phyloP scores from a whole-genome alignment of 2,888 invertebrate species.

The Arenicola marina region DNA sequence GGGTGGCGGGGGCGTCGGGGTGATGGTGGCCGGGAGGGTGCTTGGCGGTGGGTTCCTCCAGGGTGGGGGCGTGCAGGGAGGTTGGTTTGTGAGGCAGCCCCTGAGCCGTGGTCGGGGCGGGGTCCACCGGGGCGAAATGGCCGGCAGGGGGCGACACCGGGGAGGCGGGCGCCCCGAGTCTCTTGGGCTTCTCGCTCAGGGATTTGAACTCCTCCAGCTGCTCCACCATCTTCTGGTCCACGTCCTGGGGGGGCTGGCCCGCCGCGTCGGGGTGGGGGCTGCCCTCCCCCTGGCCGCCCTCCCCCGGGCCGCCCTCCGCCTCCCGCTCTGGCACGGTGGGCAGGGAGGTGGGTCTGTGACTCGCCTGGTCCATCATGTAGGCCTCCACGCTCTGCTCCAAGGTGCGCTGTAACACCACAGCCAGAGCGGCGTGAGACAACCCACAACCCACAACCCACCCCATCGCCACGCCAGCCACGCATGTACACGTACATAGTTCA shows the following conservation, averaged over 20 bases:
- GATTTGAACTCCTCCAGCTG: constrained; percentile 24
- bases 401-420: constrained; percentile 20
- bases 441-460: no score
- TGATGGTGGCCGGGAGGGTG: not conserved
- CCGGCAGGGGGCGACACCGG: no score
- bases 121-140: not conserved
- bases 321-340: not conserved
- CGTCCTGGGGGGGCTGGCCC: constrained; percentile 8
- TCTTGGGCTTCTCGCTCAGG: constrained; percentile 13
- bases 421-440: no score
- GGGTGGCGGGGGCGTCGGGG: not conserved
- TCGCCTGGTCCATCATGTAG: constrained; percentile 19
- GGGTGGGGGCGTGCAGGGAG: no score
- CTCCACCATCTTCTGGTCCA: constrained; percentile 19
- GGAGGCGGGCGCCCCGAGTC: not conserved
- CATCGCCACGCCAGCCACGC: no score
- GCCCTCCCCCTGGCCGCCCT: not conserved
- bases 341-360: not conserved
- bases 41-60: no score
- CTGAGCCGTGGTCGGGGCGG: not conserved
- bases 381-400: constrained; percentile 33
- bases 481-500: no score
- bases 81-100: no score
- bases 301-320: not conserved
- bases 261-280: not conserved